These are phyloP conservation scores for Otis tarda DNA, from an alignment of 2,113 vertebrate species.

Conservation along the genomic window DNA sequence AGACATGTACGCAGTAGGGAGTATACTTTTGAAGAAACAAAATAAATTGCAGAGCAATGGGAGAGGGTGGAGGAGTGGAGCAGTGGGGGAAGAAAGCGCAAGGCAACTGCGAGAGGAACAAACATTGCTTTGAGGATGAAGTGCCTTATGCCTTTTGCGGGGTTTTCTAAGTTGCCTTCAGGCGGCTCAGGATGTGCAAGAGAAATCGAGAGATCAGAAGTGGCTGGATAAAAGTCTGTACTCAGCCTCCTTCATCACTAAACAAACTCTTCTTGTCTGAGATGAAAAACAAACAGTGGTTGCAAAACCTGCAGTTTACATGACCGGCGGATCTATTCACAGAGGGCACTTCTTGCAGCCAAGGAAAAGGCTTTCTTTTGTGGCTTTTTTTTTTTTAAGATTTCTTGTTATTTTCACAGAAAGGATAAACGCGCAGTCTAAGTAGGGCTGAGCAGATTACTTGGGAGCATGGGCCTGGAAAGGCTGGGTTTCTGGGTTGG, in stretches of 20 bases:
- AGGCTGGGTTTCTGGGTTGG: neutral
- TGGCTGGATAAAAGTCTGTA: constrained; percentile 4
- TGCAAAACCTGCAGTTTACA: constrained; percentile 19
- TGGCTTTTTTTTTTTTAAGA: neutral
- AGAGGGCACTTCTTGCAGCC: neutral
- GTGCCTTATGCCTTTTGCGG: neutral
- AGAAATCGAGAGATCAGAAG: neutral
- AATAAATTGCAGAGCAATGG: neutral
- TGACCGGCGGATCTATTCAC: neutral
- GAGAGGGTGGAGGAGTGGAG: neutral
- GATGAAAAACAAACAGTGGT: constrained; percentile 29
- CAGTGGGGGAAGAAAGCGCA: neutral
- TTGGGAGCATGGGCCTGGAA: neutral
- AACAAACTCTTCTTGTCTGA: neutral
- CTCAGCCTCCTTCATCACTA: neutral
- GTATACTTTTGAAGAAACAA: neutral
- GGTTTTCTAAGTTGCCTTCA: constrained; percentile 17
- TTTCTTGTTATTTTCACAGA: neutral
- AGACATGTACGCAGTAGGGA: neutral
- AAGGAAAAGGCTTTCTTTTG: neutral
- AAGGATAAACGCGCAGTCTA: neutral
- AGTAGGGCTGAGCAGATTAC: neutral
- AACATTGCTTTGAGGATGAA: neutral
- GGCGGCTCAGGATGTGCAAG: neutral
- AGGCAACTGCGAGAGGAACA: neutral